Base-by-base conservation (phyloP, 2,888 invertebrate genomes). In the Agonopterix heracliana region DNA sequence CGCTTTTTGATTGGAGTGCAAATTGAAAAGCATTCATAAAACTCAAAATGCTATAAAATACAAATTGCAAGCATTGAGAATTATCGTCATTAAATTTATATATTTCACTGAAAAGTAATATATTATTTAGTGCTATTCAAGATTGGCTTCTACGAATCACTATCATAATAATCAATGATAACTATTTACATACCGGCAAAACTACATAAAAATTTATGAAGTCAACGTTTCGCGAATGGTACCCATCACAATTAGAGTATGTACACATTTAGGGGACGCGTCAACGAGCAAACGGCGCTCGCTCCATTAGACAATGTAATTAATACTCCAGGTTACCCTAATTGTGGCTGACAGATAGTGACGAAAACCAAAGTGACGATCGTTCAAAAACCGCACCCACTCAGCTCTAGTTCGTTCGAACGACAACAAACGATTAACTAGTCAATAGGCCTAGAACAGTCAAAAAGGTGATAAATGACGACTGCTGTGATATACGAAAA, bases 301-400 rank as follows among this genome's bases (percentile, higher is more conserved):
- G 76, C 71, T 78, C 84, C 81, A 86, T 87, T 86, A 85, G 81
- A 76, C 81, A 78, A 75, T 82, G 86, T 86, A 87, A 86, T 86
- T 80, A 86, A 86, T 85, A 85, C 79, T 72, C 71, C 71, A 71
- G 78, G 80, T 77, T 77, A 73, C 75, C 78, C 75, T 82, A 82
- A 85, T 83, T 84, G 82, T 78, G 72, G 73, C 65, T 68, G 75
- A 76, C 73, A 71, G 73, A 77, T 75, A 78, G 75, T 76, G 74
- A 69, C 70, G 64, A 65, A 69, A 74, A 75, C 76, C 71, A 67
- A 74, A 48, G 66, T 64, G 69, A 67, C 67, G 67, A 77, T 78
- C 69, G 68, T 61, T 64, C 68, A 71, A 78, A 80, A 74, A 77
- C 80, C 81, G 69, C 82, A 64, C 81, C 81, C 75, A 65, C 61